Evolutionary conservation across 2,888 invertebrate genomes (phyloP).

Genomic region (Folsomia manolachei): DNA sequence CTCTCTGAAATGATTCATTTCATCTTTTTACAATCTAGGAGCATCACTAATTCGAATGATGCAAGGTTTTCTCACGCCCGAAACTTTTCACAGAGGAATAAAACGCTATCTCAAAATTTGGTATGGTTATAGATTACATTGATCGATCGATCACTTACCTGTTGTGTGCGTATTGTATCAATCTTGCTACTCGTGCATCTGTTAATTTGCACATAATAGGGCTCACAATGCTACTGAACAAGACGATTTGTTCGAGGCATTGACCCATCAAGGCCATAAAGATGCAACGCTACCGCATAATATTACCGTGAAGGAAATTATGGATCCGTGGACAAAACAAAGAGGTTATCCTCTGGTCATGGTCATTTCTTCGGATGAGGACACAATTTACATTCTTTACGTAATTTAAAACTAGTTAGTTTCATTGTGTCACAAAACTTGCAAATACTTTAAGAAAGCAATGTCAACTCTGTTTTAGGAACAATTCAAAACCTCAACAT

Average conservation of each 20-base stretch:
- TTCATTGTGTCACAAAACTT: not conserved
- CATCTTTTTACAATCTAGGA: conserved; percentile 50
- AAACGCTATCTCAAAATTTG: conserved; percentile 38
- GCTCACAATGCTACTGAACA: conserved; percentile 55
- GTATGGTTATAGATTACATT: too few species aligned
- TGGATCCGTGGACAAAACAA: conserved; percentile 56
- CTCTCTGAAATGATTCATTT: too few species aligned
- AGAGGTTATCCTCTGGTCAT: conserved; percentile 53
- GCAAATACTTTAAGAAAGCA: not conserved
- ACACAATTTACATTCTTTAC: conserved; percentile 50
- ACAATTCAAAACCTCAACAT: conserved; percentile 6
- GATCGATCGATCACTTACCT: too few species aligned
- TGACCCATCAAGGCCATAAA: conserved; percentile 53
- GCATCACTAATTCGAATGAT: conserved; percentile 59
- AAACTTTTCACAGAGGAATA: conserved; percentile 54
- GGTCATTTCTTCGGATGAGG: conserved; percentile 43
- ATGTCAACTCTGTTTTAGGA: not conserved
- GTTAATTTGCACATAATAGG: conserved; percentile 33
- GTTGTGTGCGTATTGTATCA: not conserved
- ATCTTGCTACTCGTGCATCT: conserved; percentile 19
- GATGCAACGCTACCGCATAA: conserved; percentile 45
- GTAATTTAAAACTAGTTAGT: conserved; percentile 26
- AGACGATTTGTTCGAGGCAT: conserved; percentile 55
- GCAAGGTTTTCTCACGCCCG: conserved; percentile 56
- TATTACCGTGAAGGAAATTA: conserved; percentile 52